A percentile compares a stretch with the other conserved stretches of the same genome.
Evolutionary conservation across 2,888 invertebrate genomes (phyloP).

Genomic region (Andrena flavipes): DNA sequence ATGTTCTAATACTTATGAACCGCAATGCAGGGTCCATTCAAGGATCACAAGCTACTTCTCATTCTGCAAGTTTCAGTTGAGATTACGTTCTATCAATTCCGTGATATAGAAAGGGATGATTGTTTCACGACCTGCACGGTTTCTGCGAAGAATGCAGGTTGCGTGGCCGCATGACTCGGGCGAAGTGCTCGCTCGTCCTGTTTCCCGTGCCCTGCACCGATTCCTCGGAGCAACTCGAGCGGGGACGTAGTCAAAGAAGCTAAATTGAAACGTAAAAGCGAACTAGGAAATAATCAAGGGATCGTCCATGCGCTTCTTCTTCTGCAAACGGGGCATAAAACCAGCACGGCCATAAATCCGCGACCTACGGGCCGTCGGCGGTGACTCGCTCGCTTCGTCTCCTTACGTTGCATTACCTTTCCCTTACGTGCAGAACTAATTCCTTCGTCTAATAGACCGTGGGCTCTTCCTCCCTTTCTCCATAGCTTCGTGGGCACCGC

Average conservation of each 20-base stretch:
- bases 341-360: constrained; percentile 69
- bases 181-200: not conserved
- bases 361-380: constrained; percentile 59
- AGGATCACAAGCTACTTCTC: no score
- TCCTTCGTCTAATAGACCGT: constrained; percentile 66
- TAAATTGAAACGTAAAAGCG: constrained; percentile 74
- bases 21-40: no score
- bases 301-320: constrained; percentile 60
- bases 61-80: not conserved
- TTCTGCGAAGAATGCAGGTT: constrained; percentile 3
- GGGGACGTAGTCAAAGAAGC: constrained; percentile 54
- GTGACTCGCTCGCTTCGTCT: constrained; percentile 35
- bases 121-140: not conserved
- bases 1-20: no score
- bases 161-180: not conserved
- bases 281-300: constrained; percentile 74
- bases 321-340: constrained; percentile 73
- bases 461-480: constrained; percentile 16
- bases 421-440: constrained; percentile 71
- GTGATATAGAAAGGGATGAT: not conserved
- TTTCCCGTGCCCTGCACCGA: constrained; percentile 7
- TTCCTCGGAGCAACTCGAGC: constrained; percentile 18
- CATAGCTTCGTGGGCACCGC: not conserved
- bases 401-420: constrained; percentile 49
- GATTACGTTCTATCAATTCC: not conserved